Base-by-base conservation (phyloP, 2,797 vertebrate genomes). In the Triplophysa bombifrons region DNA sequence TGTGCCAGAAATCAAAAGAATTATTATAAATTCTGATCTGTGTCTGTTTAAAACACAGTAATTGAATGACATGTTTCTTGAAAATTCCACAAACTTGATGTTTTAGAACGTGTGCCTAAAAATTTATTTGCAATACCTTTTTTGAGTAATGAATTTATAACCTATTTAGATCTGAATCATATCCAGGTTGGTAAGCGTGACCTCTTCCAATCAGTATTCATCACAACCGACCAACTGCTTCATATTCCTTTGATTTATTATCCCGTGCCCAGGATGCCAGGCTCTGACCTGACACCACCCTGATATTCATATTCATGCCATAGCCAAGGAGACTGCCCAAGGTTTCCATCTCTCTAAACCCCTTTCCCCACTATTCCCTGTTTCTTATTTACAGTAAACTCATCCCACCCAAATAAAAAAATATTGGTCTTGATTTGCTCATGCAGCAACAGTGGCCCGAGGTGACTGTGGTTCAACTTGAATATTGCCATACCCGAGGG, bases 301-400 rank as follows among this genome's bases (percentile, higher is more conserved):
- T 84, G 80, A 86, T 13, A 46, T 46, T 90, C 81, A 86, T 85
- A 88, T 86, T 90, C 84, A 87, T 88, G 4, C 46, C 4, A 55
- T 61, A 30, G 22, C 67, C 20, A 17, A 81, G 48, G 44, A 78
- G 56, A 51, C 66, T 4, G 14, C 27, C 76, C 76, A 78, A 78
- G 46, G 67, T 41, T 30, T 63, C 65, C 79, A 82, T 78, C 80
- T 76, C 80, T 75, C 22, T 22, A 81, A 46, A 25, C 22, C 56
- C 12, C 56, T 25, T 60, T 60, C 80, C 74, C 75, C 22, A 41
- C 14, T n/a, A 0, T 7, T 61, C 19, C 22, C 55, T 44, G 17
- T 69, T 63, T 73, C 48, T 10, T 56, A 30, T 81, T 81, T 56
- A 71, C 22, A 74, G 46, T 71, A 83, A 84, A 85, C 69, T 72